Conservation (phyloP, 2,888 invertebrate genomes). For the Siphlonurus alternatus region DNA sequence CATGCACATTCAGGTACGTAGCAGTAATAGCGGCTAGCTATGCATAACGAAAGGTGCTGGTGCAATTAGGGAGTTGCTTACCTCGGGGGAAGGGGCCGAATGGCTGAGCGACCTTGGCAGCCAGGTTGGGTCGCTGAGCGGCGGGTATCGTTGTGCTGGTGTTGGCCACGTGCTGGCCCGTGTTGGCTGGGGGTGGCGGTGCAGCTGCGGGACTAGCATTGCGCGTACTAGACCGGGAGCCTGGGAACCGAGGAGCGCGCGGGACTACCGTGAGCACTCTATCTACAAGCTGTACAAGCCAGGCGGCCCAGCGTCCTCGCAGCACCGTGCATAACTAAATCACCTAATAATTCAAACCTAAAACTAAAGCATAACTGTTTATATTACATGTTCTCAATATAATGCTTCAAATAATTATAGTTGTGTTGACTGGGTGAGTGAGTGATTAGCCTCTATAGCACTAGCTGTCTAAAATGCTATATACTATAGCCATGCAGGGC, state of each 20-base stretch:
- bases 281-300: too few species aligned
- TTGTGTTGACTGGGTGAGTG: too few species aligned
- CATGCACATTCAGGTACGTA: too few species aligned
- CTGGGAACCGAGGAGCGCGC: neutral
- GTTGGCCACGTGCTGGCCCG: slow-evolving; percentile 26
- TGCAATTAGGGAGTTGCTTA: too few species aligned
- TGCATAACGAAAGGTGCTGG: too few species aligned
- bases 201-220: slow-evolving; percentile 14
- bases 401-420: too few species aligned
- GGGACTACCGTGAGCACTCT: neutral
- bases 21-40: too few species aligned
- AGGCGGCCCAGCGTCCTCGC: neutral
- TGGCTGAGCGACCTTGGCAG: slow-evolving; percentile 34
- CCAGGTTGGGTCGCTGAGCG: slow-evolving; percentile 26
- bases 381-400: too few species aligned
- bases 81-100: slow-evolving; percentile 65
- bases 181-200: slow-evolving; percentile 22
- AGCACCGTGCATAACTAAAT: too few species aligned
- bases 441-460: too few species aligned
- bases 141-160: slow-evolving; percentile 28
- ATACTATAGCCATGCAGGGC: neutral
- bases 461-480: neutral
- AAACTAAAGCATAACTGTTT: too few species aligned
- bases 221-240: neutral
- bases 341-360: too few species aligned